Percentiles rank a stretch among this genome's conserved stretches.
phyloP scores from a whole-genome alignment of 2,888 invertebrate genomes.

The Lasiommata megera region DNA sequence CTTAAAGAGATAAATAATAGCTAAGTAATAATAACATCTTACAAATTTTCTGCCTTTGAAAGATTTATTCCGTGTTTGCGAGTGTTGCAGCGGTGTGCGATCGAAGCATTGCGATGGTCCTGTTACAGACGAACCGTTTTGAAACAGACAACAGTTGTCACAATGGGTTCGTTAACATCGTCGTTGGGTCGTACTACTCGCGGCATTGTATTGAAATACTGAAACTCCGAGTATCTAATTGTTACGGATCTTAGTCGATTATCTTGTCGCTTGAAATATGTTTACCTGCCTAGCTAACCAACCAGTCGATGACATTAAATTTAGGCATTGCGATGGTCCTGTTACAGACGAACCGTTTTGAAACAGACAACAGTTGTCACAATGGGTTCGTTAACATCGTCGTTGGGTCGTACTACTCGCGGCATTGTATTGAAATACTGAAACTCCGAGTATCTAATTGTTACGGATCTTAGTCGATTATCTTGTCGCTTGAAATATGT shows the following conservation, averaged over 20 bases:
- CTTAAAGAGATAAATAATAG: too few species aligned
- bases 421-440: neutral
- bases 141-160: slow-evolving; percentile 8
- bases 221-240: neutral
- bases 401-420: neutral
- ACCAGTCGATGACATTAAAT: neutral
- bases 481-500: neutral
- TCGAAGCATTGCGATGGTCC: slow-evolving; percentile 16
- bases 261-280: neutral
- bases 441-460: neutral
- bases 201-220: neutral
- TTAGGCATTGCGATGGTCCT: slow-evolving; percentile 21
- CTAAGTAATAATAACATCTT: too few species aligned
- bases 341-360: slow-evolving; percentile 17
- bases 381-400: slow-evolving; percentile 23
- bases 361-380: slow-evolving; percentile 8
- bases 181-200: neutral
- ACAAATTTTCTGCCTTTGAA: neutral
- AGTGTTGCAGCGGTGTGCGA: neutral
- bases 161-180: slow-evolving; percentile 23
- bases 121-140: slow-evolving; percentile 19
- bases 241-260: neutral
- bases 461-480: neutral
- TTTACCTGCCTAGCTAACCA: too few species aligned
- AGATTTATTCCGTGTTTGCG: neutral